Evolutionary conservation across 1,140 invertebrate genomes (phyloP), one percentile per base, ranked within the genome.

Genomic region (Drosophila bocqueti): DNA sequence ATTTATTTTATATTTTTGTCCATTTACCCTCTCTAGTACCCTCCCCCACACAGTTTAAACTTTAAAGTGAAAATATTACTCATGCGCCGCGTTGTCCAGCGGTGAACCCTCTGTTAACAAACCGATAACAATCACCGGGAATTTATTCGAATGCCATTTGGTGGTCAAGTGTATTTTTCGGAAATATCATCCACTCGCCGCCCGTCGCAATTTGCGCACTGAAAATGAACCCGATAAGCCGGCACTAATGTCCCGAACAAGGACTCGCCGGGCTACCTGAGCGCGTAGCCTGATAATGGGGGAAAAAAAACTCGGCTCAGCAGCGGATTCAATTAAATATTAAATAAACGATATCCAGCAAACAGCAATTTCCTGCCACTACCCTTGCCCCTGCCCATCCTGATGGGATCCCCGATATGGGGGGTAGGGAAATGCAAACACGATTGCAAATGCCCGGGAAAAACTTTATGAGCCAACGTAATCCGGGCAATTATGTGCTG

Each of bases 341-440:
- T 87, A 89, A 87, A 89, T 89, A 89, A 87, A 76, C 81, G 73
- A 79, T 76, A 87, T 79, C 80, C 80, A 77, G 83, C 83, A 86
- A 86, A 86, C 71, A 87, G 83, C 76, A 86, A 86, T 87, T 80
- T 74, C 26, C 83, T 46, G 15, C 43, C 21, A 15, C 13, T 43
- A 21, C 50, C 18, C 16, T 7, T 24, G 9, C 38, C 40, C 46
- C 31, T 13, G 16, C 29, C 7, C 29, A 24, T 11, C 16, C 49
- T 50, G 49, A 31, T 50, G 13, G 21, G 40, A 40, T 45, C 52
- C 38, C 34, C 46, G 47, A 71, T 36, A 61, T 72, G 64, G 57
- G 50, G 74, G 81, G 4, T 9, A 11, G 54, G 74, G 77, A 84
- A 89, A 81, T 78, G 66, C 84, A 87, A 87, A 87, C 81, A 81